A percentile compares a stretch with the other conserved stretches of the same genome.
Evolutionary conservation across 2,888 invertebrate species (phyloP).

Genomic region (Idaea straminata): DNA sequence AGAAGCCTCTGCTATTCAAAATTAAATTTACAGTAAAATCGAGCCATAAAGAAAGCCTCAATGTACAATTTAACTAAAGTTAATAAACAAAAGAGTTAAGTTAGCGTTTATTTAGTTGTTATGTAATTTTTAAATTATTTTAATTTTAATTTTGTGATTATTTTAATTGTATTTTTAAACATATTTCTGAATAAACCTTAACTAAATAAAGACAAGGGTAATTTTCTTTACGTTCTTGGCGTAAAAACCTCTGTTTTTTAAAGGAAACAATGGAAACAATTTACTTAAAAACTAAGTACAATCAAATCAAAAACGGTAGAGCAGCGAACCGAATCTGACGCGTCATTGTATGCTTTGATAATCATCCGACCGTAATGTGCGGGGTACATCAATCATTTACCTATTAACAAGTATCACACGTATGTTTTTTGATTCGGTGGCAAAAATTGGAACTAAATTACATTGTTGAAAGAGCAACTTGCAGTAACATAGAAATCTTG

Average conservation of each 20-base stretch:
- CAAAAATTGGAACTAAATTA: not conserved
- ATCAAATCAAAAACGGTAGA: constrained; percentile 47
- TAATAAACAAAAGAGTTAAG: no score
- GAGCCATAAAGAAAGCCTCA: no score
- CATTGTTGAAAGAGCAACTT: not conserved
- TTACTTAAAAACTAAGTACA: constrained; percentile 8
- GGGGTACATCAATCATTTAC: constrained; percentile 14
- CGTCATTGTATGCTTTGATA: constrained; percentile 53
- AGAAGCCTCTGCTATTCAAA: no score
- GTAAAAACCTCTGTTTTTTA: not conserved
- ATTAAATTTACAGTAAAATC: no score
- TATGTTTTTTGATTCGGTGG: constrained; percentile 8
- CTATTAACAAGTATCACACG: constrained; percentile 4
- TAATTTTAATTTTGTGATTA: no score
- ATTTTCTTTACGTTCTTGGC: no score
- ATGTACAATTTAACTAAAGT: no score
- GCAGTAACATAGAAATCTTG: not conserved
- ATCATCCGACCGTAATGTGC: constrained; percentile 46
- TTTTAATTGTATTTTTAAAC: no score
- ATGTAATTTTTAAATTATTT: no score
- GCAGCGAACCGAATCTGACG: constrained; percentile 60
- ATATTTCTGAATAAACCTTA: no score
- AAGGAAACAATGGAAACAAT: not conserved
- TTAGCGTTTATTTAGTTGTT: no score
- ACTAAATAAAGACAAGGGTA: no score